A percentile compares a stretch with the other conserved stretches of the same genome.
Conservation (phyloP, 2,797 vertebrate species). For the Nannoperca australis region DNA sequence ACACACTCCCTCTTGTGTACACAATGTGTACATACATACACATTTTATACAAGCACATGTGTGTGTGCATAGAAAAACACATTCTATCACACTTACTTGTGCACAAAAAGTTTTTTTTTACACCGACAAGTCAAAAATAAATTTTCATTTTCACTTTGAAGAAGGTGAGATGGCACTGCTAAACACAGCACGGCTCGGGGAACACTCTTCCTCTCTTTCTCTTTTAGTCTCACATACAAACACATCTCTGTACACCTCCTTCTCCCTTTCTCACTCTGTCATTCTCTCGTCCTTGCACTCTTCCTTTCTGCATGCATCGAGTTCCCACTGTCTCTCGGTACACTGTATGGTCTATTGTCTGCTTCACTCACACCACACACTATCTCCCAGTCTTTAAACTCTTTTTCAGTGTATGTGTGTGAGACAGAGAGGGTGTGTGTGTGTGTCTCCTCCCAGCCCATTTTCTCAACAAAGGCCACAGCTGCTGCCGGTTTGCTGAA, state of each 20-base stretch:
- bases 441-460: conserved; percentile 51
- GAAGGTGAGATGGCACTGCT: conserved; percentile 75
- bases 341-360: conserved; percentile 17
- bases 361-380: conserved; percentile 9
- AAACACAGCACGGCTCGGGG: conserved; percentile 65
- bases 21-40: conserved; percentile 1
- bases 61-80: conserved; percentile 8
- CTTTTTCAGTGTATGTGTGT: conserved; percentile 10
- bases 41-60: conserved; percentile 11
- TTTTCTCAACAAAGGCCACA: conserved; percentile 78
- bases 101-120: conserved; percentile 55
- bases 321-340: conserved; percentile 30
- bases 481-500: conserved; percentile 76
- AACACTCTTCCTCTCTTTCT: conserved; percentile 44
- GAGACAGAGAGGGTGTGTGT: conserved; percentile 14
- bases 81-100: conserved; percentile 34
- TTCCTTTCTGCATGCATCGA: conserved; percentile 15
- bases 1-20: neutral
- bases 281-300: conserved; percentile 46
- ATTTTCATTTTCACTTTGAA: conserved; percentile 77
- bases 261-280: conserved; percentile 59
- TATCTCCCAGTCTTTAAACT: conserved; percentile 38
- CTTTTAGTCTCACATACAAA: conserved; percentile 48
- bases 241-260: conserved; percentile 49
- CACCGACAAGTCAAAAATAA: conserved; percentile 76